Conservation (phyloP, 2,113 vertebrate species). For the Poeciliopsis occidentalis region DNA sequence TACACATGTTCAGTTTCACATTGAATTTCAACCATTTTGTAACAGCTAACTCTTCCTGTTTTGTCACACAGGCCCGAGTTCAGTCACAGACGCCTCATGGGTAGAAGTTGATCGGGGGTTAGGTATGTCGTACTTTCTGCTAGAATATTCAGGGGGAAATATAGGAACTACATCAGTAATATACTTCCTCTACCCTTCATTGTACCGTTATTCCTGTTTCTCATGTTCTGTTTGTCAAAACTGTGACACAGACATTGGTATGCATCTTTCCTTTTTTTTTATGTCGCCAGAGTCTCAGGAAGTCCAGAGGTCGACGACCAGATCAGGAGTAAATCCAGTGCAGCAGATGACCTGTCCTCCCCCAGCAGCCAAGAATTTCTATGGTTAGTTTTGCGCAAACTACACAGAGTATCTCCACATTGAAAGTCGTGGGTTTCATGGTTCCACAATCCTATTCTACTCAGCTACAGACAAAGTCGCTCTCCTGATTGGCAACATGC, state of each 20-base stretch:
- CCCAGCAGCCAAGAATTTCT: conserved; percentile 41
- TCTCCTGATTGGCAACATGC: conserved; percentile 89
- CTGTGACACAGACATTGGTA: not conserved
- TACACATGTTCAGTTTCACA: not conserved
- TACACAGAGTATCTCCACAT: not conserved
- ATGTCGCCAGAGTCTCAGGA: conserved; percentile 31
- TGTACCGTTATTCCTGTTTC: conserved; percentile 22
- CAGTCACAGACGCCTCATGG: conserved; percentile 67
- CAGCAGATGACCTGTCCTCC: not conserved
- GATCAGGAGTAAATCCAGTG: not conserved
- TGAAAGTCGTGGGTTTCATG: not conserved
- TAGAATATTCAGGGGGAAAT: not conserved
- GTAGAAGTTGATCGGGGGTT: conserved; percentile 45
- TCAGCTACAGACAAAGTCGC: conserved; percentile 90
- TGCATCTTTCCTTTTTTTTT: not conserved
- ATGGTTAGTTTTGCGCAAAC: conserved; percentile 57
- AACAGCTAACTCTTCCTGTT: conserved; percentile 5
- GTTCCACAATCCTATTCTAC: not conserved
- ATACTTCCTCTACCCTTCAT: conserved; percentile 8
- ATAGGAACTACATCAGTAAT: conserved; percentile 12
- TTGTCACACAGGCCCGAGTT: conserved; percentile 72
- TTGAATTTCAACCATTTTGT: not conserved
- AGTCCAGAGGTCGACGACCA: not conserved
- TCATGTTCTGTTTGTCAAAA: not conserved
- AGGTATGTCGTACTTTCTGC: conserved; percentile 47